Evolutionary conservation across 2,888 invertebrate genomes (phyloP), one percentile per base, ranked within the genome.

Genomic region (Kuschelorhynchus macadamiae): DNA sequence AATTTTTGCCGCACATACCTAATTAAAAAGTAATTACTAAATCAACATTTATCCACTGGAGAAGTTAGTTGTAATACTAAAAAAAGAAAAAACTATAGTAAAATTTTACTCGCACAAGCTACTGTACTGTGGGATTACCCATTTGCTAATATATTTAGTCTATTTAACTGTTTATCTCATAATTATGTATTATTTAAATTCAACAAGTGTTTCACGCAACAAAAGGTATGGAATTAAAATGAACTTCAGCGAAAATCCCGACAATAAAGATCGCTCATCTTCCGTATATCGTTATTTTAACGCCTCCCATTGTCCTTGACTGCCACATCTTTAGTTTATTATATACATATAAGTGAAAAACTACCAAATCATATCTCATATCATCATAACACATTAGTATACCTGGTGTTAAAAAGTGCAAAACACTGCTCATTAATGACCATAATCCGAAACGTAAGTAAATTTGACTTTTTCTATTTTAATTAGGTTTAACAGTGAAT

Each of bases 241-340:
- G 18, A 61, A 50, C 50, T 50, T 61, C 36, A 12, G 20, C 52
- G 32, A 62, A 62, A 53, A 36, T 55, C 50, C 47, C 63, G 17
- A 32, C 47, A 9, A 55, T 63, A 55, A 55, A 36, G 17, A 36
- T 32, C 16, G 30, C 33, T 62, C 52, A 62, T 62, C 61, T 42
- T 56, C 42, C 18, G 36, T 39, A 56, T n/a, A n/a, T n/a, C n/a
- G n/a, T n/a, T n/a, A n/a, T 11, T 36, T 9, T n/a, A 20, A 12
- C 20, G 21, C 39, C 36, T 39, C 39, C 36, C 53, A 21, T 52
- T 11, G n/a, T 52, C 53, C 53, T 53, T 53, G 53, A 39, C 20
- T 17, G 33, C 53, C 20, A 36, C n/a, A 36, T 16, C 32, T 53
- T 11, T 39, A 17, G 53, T 20, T 53, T n/a, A 21, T 39, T 39